Evolutionary conservation across 2,888 invertebrate genomes (phyloP), one percentile per base, ranked within the genome.

Genomic region (Laothoe populi): DNA sequence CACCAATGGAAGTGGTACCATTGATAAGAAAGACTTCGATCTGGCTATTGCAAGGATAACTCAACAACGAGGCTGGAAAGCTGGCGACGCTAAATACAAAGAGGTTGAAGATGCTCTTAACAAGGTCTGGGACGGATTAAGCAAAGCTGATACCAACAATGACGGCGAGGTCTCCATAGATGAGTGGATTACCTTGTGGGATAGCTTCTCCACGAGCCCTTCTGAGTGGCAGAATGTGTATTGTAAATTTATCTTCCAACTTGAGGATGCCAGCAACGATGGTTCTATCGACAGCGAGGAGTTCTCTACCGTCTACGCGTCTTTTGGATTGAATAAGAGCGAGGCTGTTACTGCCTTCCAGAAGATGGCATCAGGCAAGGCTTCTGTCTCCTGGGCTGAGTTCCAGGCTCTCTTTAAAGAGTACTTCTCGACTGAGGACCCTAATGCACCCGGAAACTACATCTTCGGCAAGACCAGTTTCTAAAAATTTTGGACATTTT

Each of bases 1-100:
- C 93, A 96, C 96, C 72, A 97, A 98, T 90, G 95, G 95, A 79
- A 98, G 97, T 84, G 98, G 98, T 16, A 95, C 95, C 70, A 97
- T 98, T 73, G 98, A 98, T 81, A 95, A 96, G 84, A 96, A 96
- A 79, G 98, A 98, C 87, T 97, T 98, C 78, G 96, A 97, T 77
- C 88, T 96, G 63, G 97, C 97, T 7, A 95, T 97, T 64, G 96
- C 97, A 95, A 96, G 96, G 93, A 96, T 98, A 67, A 95, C 96
- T 77, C 94, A 95, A 60, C 89, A 96, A 59, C 94, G 97, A 71
- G 96, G 97, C 59, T 98, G 97, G 97, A 88, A 93, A 44, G 88
- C 95, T 48, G 95, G 95, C 24, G 95, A 96, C 70, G 94, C 95
- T 0, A 96, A 96, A 80, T 95, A 96, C 86, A 94, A 94, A 75